Evolutionary conservation across 2,888 invertebrate species (phyloP).

Genomic region (Agrochola macilenta): DNA sequence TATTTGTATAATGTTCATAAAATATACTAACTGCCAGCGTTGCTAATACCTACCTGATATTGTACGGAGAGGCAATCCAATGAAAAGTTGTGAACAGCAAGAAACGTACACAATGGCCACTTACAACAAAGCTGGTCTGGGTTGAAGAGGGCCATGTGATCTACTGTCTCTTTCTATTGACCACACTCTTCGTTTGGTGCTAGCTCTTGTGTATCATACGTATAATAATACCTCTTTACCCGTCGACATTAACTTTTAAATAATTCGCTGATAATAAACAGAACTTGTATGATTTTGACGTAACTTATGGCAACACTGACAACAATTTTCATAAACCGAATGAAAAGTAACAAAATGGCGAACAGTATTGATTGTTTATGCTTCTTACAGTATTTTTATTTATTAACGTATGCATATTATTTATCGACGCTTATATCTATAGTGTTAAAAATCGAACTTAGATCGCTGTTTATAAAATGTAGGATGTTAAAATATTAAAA

Average conservation of each 20-base stretch:
- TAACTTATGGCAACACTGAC: constrained; percentile 52
- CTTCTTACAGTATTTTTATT: constrained; percentile 76
- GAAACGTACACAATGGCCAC: constrained; percentile 7
- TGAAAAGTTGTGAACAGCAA: background rate
- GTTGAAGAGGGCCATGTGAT: constrained; percentile 8
- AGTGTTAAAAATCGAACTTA: constrained; percentile 71
- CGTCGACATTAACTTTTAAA: background rate
- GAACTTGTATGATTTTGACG: constrained; percentile 34
- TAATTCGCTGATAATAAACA: constrained; percentile 9
- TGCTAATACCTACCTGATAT: constrained; percentile 12
- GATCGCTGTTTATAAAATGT: constrained; percentile 72
- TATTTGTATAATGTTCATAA: constrained; percentile 41
- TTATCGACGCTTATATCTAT: constrained; percentile 73
- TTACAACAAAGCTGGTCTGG: constrained; percentile 34
- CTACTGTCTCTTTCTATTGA: constrained; percentile 11
- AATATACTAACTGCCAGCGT: constrained; percentile 38
- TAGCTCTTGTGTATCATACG: constrained; percentile 3
- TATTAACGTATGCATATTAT: constrained; percentile 66
- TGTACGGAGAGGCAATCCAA: background rate
- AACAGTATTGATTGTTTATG: constrained; percentile 66
- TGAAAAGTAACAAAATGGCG: constrained; percentile 38
- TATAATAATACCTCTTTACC: constrained; percentile 4
- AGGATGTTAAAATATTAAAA: constrained; percentile 67
- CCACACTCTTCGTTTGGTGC: background rate
- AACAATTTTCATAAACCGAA: constrained; percentile 49